Evolutionary conservation across 1,140 invertebrate species (phyloP), one percentile per base, ranked within the genome.

Genomic region (Magallana gigas): DNA sequence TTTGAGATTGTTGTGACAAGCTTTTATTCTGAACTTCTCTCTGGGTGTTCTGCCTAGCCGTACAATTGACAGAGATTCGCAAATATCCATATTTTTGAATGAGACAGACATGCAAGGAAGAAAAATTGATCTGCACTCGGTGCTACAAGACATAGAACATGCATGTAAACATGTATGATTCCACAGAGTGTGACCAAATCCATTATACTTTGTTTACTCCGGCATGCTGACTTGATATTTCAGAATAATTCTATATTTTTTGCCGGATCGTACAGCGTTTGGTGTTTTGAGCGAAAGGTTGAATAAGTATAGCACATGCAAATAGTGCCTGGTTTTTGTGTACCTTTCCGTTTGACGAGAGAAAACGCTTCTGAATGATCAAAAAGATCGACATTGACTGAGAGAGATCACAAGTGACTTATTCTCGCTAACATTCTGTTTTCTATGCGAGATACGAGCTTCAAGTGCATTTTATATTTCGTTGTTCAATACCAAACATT

Each of bases 1-100:
- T 76, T 76, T 76, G 18, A 76, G 68, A 76, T 76, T 76, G 68
- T 76, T 76, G 68, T 76, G 68, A 76, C 68, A 76, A 76, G 68
- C 23, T 76, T 76, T 76, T 36, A 48, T 29, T 11, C 68, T 23
- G 18, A 76, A 29, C 18, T 9, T 76, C 68, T 36, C 68, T 36
- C 12, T 76, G 68, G 68, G 68, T 76, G 68, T 76, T 76, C 68
- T 12, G 8, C 36, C 23, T 76, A 5, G 18, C 12, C 68, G 68
- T 76, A 29, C 68, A 76, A 12, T 76, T 76, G 68, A 29, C 68
- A 76, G 36, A 18, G 23, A 76, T 36, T 76, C 23, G 68, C 18
- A 29, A 76, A 36, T 7, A 8, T 76, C 68, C 23, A 36, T 76
- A 23, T 76, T 71, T 71, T 76, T 48, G 36, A 48, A 48, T 48